Evolutionary conservation across 2,113 vertebrate species (phyloP).

Genomic region (Motacilla tschutschensis): DNA sequence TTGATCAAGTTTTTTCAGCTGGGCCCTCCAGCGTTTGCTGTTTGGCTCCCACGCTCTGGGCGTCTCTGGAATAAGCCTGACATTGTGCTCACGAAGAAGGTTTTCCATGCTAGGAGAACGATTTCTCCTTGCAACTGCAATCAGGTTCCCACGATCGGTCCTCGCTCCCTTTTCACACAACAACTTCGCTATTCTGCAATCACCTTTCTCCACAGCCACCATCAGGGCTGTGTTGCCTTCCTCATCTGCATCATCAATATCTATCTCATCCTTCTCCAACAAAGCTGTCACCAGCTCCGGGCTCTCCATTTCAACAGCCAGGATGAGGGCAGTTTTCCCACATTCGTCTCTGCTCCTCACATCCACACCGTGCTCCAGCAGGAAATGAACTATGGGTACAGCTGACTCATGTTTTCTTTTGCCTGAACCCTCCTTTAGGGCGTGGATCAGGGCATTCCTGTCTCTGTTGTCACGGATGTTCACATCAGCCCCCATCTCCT

Average conservation of each 20-base stretch:
- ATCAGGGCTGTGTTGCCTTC: constrained; percentile 57
- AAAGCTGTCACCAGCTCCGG: constrained; percentile 45
- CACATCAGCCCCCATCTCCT: constrained; percentile 63
- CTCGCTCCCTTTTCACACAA: constrained; percentile 55
- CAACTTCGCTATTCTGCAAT: not conserved
- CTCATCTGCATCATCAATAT: constrained; percentile 47
- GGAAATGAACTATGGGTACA: not conserved
- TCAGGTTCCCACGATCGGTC: constrained; percentile 20
- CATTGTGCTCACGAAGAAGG: not conserved
- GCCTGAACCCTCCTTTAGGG: not conserved
- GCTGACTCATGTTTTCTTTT: not conserved
- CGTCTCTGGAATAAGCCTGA: not conserved
- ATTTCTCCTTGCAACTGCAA: not conserved
- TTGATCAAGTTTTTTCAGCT: constrained; percentile 29
- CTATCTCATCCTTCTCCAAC: constrained; percentile 28
- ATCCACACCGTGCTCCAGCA: constrained; percentile 18
- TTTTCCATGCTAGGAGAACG: not conserved
- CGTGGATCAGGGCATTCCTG: constrained; percentile 61
- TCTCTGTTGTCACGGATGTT: constrained; percentile 62
- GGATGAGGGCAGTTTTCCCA: constrained; percentile 67
- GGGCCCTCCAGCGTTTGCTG: constrained; percentile 50
- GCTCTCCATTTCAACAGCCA: constrained; percentile 57
- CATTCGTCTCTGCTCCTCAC: constrained; percentile 45
- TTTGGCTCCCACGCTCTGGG: constrained; percentile 27
- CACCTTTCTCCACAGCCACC: constrained; percentile 22